phyloP scores from a whole-genome alignment of 2,797 vertebrate species.

The Acrossocheilus fasciatus region DNA sequence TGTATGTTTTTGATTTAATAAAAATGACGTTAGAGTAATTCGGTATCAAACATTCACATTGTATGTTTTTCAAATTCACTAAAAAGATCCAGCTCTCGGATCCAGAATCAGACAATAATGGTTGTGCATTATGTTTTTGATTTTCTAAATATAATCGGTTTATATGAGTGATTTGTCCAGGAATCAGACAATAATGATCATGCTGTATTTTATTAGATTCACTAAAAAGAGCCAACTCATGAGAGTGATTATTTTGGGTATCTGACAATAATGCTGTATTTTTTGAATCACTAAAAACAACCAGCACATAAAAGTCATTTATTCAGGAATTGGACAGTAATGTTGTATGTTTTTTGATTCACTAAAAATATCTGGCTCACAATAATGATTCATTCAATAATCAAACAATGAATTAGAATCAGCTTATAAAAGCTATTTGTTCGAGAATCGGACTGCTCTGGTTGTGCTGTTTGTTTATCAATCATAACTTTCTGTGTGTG shows the following conservation, averaged over 20 bases:
- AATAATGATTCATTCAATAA: background rate
- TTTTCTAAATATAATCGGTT: background rate
- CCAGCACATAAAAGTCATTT: background rate
- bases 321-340: background rate
- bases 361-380: background rate
- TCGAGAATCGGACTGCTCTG: background rate
- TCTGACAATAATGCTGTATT: background rate
- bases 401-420: background rate
- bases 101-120: too few relatives aligned
- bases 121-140: background rate
- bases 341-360: background rate
- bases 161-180: background rate
- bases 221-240: background rate
- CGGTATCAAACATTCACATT: too few relatives aligned
- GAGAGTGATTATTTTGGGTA: background rate
- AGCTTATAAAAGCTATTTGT: background rate
- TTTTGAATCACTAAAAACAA: background rate
- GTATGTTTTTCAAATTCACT: too few relatives aligned
- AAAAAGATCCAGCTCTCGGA: too few relatives aligned
- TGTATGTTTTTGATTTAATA: too few relatives aligned
- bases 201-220: background rate
- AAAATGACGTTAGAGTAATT: too few relatives aligned
- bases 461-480: background rate
- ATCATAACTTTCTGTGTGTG: background rate
- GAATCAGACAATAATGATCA: background rate